These are phyloP conservation scores for Antheraea assamensis DNA, from an alignment of 2,888 invertebrate species.

Conservation along the genomic window DNA sequence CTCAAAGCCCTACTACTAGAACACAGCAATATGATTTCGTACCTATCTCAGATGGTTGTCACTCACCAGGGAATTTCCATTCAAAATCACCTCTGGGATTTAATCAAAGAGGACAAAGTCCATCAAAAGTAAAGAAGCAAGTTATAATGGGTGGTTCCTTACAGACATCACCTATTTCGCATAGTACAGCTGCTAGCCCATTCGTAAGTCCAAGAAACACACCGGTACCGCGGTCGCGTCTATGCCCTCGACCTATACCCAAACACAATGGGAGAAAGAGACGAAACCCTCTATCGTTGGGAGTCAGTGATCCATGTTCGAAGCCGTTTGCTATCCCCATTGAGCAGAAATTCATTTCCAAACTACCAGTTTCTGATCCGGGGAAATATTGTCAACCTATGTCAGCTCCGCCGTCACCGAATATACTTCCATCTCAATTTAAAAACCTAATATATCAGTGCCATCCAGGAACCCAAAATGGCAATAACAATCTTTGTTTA, in stretches of 20 bases:
- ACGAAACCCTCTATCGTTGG: conserved; percentile 64
- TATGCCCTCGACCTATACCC: conserved; percentile 79
- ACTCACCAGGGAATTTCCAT: conserved; percentile 81
- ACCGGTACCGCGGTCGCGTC: conserved; percentile 86
- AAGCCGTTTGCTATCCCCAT: conserved; percentile 74
- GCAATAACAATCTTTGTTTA: conserved; percentile 69
- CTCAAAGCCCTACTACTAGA: conserved; percentile 89
- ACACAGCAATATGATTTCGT: conserved; percentile 92
- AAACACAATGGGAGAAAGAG: conserved; percentile 67
- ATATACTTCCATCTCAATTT: conserved; percentile 71
- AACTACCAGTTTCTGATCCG: conserved; percentile 53
- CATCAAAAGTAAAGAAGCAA: conserved; percentile 61
- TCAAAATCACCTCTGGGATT: conserved; percentile 72
- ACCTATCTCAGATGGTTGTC: conserved; percentile 91
- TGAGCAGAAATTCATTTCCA: conserved; percentile 69
- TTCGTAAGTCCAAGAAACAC: conserved; percentile 92
- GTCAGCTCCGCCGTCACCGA: conserved; percentile 88
- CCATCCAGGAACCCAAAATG: conserved; percentile 61
- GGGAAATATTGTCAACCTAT: conserved; percentile 78
- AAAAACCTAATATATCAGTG: conserved; percentile 78
- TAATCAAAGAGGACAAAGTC: conserved; percentile 65
- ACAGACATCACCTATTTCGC: conserved; percentile 77
- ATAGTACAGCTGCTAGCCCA: conserved; percentile 88
- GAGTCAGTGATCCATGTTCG: conserved; percentile 55
- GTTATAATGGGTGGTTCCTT: conserved; percentile 68